phyloP scores from a whole-genome alignment of 1,140 invertebrate species.

The Psilanteris sp. region DNA sequence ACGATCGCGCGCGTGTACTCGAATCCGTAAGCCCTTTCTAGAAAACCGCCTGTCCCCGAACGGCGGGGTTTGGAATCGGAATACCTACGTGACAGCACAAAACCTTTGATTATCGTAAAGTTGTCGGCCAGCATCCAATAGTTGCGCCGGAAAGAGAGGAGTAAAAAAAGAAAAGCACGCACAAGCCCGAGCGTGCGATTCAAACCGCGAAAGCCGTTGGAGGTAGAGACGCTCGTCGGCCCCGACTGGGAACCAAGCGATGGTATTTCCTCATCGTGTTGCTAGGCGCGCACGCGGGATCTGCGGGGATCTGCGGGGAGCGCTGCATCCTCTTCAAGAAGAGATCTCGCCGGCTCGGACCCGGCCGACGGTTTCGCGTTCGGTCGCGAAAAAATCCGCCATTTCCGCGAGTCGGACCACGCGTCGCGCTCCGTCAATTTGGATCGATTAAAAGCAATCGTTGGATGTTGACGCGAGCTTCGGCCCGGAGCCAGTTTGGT shows the following conservation, averaged over 20 bases:
- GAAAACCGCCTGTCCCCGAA: constrained; percentile 11
- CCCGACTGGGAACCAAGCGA: constrained; percentile 43
- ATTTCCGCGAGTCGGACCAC: too few species aligned
- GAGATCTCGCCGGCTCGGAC: constrained; percentile 9
- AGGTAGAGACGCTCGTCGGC: constrained; percentile 41
- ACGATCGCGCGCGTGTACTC: too few species aligned
- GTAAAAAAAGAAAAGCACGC: constrained; percentile 43
- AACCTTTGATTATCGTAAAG: constrained; percentile 57
- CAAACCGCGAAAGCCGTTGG: constrained; percentile 59
- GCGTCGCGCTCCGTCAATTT: too few species aligned
- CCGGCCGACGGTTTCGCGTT: too few species aligned
- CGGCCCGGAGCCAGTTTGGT: too few species aligned
- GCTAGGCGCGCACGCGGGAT: constrained; percentile 50
- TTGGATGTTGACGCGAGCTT: too few species aligned
- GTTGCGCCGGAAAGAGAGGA: constrained; percentile 37
- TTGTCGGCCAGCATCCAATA: constrained; percentile 41
- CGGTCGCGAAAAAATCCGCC: too few species aligned
- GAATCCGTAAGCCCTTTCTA: constrained; percentile 1
- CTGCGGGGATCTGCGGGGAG: constrained; percentile 32
- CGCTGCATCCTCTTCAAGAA: constrained; percentile 38
- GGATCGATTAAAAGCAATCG: too few species aligned
- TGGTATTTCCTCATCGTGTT: constrained; percentile 59
- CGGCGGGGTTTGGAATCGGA: constrained; percentile 15
- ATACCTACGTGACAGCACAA: constrained; percentile 43
- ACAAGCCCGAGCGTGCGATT: constrained; percentile 48